A percentile compares a stretch with the other conserved stretches of the same genome.
Conservation (phyloP, 2,113 vertebrate species). For the Gavia stellata region DNA sequence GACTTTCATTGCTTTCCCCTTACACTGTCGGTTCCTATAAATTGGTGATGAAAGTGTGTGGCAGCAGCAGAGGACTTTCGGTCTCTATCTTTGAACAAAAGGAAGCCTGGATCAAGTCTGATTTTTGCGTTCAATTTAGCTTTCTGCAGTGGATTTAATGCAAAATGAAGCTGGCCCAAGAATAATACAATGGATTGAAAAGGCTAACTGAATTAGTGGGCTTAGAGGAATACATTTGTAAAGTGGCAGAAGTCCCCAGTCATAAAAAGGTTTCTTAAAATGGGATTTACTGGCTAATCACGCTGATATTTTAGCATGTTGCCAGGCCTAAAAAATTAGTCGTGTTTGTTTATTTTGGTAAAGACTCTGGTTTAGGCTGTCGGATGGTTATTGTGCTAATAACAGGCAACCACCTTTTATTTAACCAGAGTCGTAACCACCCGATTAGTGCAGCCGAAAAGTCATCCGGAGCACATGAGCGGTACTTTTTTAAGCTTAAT, state of each 20-base stretch:
- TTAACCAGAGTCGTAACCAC: slow-evolving; percentile 37
- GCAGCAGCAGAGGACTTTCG: slow-evolving; percentile 79
- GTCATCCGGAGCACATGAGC: neutral
- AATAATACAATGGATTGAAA: slow-evolving; percentile 87
- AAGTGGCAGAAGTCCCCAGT: slow-evolving; percentile 85
- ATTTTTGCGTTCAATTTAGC: slow-evolving; percentile 83
- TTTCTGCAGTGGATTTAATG: slow-evolving; percentile 84
- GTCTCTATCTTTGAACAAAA: slow-evolving; percentile 85
- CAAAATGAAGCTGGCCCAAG: slow-evolving; percentile 82
- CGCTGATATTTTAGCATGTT: slow-evolving; percentile 82
- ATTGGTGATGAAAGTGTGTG: slow-evolving; percentile 86
- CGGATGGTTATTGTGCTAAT: slow-evolving; percentile 62
- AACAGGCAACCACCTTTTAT: slow-evolving; percentile 42
- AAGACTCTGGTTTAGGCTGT: slow-evolving; percentile 68
- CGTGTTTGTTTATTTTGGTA: slow-evolving; percentile 78
- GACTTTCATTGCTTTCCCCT: slow-evolving; percentile 84
- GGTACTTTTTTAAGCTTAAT: slow-evolving; percentile 29
- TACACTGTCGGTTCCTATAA: slow-evolving; percentile 81
- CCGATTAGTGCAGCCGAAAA: neutral
- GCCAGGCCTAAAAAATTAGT: slow-evolving; percentile 77
- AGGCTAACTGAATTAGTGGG: slow-evolving; percentile 88
- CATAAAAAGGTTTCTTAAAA: slow-evolving; percentile 86
- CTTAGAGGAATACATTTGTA: slow-evolving; percentile 89
- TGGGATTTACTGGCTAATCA: slow-evolving; percentile 83
- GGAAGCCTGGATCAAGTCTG: slow-evolving; percentile 79